Base-by-base conservation (phyloP, 2,797 vertebrate genomes). In the Kryptopterus vitreolus region DNA sequence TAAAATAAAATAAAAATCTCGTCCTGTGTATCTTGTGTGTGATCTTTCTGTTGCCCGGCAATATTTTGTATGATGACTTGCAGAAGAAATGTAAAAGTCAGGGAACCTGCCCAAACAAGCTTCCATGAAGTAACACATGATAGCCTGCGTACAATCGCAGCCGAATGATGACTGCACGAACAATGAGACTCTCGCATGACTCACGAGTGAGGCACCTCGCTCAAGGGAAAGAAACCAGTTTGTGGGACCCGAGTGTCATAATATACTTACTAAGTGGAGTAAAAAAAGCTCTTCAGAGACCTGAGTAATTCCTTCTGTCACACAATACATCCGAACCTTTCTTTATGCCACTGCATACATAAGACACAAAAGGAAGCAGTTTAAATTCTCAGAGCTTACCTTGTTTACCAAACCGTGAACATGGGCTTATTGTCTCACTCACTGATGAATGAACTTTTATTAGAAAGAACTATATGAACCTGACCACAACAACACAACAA, bases 171-270 rank as follows among this genome's bases (percentile, higher is more conserved):
- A 59, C 29, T 73, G 8, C 70, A 80, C 48, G 22, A 65, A 59
- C 81, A 82, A 48, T 71, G 78, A 33, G 78, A 35, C 52, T 58
- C 48, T 18, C 57, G n/a, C 55, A 70, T 81, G 81, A 81, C 76
- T 82, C 68, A 33, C 33, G 48, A 38, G 29, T 57, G 58, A 57
- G 72, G 74, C 59, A 62, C 65, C 68, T 84, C 31, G 70, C 80
- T 85, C 52, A 48, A 66, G 61, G 78, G 66, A 83, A 26, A 79
- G 50, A 87, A 85, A 85, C 77, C 75, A 78, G 55, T 83, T n/a
- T 77, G 57, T 77, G 35, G 58, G 24, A 16, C 13, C 43, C 77
- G 55, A 65, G 61, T 74, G 57, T 80, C 43, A 61, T 58, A 83
- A 82, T 77, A 66, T 78, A 46, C 50, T 55, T 38, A 35, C 33